Evolutionary conservation across 2,797 vertebrate species (phyloP), one percentile per base, ranked within the genome.

Genomic region (Onychomys leucogaster): DNA sequence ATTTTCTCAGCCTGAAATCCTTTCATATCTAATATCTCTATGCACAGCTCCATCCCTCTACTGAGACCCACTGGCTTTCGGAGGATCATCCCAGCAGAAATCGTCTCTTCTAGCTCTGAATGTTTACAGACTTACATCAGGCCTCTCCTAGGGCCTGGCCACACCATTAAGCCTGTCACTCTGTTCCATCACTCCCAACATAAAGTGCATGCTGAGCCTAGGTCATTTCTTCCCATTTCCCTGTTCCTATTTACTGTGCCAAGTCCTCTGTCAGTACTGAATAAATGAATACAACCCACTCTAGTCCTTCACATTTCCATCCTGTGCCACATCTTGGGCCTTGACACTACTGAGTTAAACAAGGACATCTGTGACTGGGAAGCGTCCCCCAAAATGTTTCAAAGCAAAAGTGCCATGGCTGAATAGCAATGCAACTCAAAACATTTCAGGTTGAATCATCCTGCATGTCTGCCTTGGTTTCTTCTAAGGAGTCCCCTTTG

Each of bases 341-440:
- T 76, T 63, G 71, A 49, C 43, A 52, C 96, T 92, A 61, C 75
- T 80, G 94, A 97, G 96, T 84, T 97, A 97, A 97, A 75, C 93
- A 73, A 2, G 37, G 84, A 32, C 95, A 65, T 76, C 81, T 43
- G 34, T 0, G 0, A 76, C 14, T 34, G 67, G 63, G 23, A 93
- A 57, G 85, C 73, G 29, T 6, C 88, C 90, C 82, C 13, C 41
- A 5, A 61, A 95, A 84, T 76, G 71, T 95, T 37, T 46, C 87
- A 92, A 98, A 97, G 90, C 78, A 87, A 69, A 96, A 67, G 95
- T 59, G 52, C 55, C 67, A 34, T 52, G 7, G 5, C 76, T 76
- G 71, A 85, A 81, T 29, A 87, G 3, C 23, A 37, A 37, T 61
- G 14, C 41, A 86, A 78, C 29, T 76, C 80, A 37, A 73, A 87